Percentiles rank a stretch among this genome's conserved stretches.
These are phyloP conservation scores for Iphiclides podalirius DNA, from an alignment of 2,888 invertebrate genomes.

Conservation along the genomic window DNA sequence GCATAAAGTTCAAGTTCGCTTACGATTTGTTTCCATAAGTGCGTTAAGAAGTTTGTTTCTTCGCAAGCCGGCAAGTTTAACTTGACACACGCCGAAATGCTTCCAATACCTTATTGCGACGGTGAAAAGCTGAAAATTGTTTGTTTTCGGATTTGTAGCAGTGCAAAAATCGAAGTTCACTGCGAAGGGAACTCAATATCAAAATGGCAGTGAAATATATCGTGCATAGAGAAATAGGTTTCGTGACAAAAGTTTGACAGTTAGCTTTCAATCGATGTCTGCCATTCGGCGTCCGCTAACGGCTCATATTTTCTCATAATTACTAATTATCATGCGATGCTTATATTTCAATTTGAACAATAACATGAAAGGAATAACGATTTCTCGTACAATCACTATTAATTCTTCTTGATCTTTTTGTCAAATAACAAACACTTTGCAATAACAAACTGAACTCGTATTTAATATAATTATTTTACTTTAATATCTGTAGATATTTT, in stretches of 20 bases:
- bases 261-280: slow-evolving; percentile 65
- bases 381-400: slow-evolving; percentile 8
- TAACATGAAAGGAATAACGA: background rate
- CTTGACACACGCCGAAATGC: slow-evolving; percentile 21
- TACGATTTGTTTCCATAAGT: slow-evolving; percentile 5
- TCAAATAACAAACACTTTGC: too few relatives aligned
- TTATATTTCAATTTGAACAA: slow-evolving; percentile 1
- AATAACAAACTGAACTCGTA: too few relatives aligned
- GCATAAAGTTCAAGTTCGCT: slow-evolving; percentile 37
- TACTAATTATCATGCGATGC: slow-evolving; percentile 56
- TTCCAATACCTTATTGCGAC: slow-evolving; percentile 15
- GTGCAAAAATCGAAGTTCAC: background rate
- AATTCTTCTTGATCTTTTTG: too few relatives aligned
- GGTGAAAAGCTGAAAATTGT: slow-evolving; percentile 8
- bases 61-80: slow-evolving; percentile 24
- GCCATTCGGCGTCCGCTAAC: slow-evolving; percentile 49
- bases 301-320: slow-evolving; percentile 53
- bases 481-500: too few relatives aligned
- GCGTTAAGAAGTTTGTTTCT: slow-evolving; percentile 20
- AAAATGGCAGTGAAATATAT: slow-evolving; percentile 66
- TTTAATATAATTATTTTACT: too few relatives aligned
- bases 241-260: slow-evolving; percentile 67
- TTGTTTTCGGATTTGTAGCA: slow-evolving; percentile 22
- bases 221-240: slow-evolving; percentile 63
- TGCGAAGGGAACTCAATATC: slow-evolving; percentile 44